Percentiles rank a stretch among this genome's conserved stretches.
These are phyloP conservation scores for Phallusia fumigata DNA, from an alignment of 23 tunicate genomes.

Conservation along the genomic window DNA sequence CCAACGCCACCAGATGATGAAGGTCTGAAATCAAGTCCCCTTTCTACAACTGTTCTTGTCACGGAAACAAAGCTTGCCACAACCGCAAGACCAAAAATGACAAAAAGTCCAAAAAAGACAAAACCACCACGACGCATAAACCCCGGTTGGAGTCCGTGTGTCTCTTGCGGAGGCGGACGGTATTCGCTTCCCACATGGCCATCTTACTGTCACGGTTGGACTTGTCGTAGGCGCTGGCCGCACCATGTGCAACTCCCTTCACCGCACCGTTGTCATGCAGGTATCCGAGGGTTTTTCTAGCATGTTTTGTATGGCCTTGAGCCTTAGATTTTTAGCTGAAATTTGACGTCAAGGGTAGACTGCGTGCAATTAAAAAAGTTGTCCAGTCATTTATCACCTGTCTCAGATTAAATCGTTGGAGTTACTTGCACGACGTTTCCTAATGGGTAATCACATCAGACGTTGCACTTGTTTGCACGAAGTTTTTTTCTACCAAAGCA, in stretches of 20 bases:
- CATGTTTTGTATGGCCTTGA: too few relatives aligned
- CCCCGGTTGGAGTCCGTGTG: constrained; percentile 68
- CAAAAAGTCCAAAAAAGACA: constrained; percentile 3
- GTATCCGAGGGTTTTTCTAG: neutral
- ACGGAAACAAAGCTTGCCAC: constrained; percentile 1
- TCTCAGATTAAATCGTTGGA: too few relatives aligned
- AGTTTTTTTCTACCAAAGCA: too few relatives aligned
- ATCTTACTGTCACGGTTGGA: constrained; percentile 65
- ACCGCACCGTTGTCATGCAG: constrained; percentile 44
- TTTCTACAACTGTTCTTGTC: neutral
- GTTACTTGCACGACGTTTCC: too few relatives aligned
- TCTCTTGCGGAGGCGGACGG: constrained; percentile 33
- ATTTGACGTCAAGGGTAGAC: too few relatives aligned
- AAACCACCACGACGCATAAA: constrained; percentile 24
- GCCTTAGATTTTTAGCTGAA: too few relatives aligned
- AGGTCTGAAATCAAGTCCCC: neutral
- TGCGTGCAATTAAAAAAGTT: too few relatives aligned
- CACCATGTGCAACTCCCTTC: constrained; percentile 44
- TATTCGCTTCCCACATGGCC: constrained; percentile 32
- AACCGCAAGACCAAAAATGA: constrained; percentile 10
- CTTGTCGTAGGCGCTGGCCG: constrained; percentile 62
- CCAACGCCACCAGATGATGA: constrained; percentile 1
- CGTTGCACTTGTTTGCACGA: too few relatives aligned
- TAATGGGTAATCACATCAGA: too few relatives aligned
- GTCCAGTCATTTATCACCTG: too few relatives aligned